Evolutionary conservation across 2,888 invertebrate genomes (phyloP).

Genomic region (Drymonia ruficornis): DNA sequence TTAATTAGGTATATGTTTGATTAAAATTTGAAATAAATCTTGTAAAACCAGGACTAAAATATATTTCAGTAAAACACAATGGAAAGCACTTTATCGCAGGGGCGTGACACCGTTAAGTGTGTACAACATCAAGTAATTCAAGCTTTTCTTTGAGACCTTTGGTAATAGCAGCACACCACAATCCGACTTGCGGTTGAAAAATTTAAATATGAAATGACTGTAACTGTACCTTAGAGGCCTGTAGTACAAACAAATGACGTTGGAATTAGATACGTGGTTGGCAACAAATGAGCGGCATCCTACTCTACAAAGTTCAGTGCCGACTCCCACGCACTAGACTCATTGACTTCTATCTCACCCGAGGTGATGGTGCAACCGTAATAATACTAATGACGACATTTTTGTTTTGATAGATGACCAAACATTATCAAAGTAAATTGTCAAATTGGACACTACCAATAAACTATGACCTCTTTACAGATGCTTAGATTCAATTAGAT

Average conservation of each 20-base stretch:
- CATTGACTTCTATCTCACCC: conserved; percentile 64
- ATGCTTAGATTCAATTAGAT: conserved; percentile 3
- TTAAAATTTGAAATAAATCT: background rate
- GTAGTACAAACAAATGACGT: conserved; percentile 13
- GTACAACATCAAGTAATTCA: background rate
- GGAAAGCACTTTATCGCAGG: background rate
- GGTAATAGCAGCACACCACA: background rate
- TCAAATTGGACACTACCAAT: conserved; percentile 33
- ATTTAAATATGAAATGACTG: background rate
- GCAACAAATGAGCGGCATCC: conserved; percentile 76
- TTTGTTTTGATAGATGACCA: conserved; percentile 63
- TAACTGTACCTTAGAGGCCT: background rate
- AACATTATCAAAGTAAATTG: conserved; percentile 38
- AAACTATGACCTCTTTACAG: conserved; percentile 19
- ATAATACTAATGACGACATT: conserved; percentile 45
- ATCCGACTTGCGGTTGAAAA: background rate
- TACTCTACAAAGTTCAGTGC: conserved; percentile 74
- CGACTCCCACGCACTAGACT: conserved; percentile 64
- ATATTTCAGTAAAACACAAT: no score
- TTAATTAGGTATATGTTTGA: background rate
- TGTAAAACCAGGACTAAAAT: no score
- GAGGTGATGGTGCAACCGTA: conserved; percentile 61
- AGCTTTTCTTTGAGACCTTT: background rate
- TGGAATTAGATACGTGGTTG: conserved; percentile 44
- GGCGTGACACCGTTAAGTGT: background rate